phyloP scores from a whole-genome alignment of 1,140 invertebrate species.

The Conopomorpha cramerella region DNA sequence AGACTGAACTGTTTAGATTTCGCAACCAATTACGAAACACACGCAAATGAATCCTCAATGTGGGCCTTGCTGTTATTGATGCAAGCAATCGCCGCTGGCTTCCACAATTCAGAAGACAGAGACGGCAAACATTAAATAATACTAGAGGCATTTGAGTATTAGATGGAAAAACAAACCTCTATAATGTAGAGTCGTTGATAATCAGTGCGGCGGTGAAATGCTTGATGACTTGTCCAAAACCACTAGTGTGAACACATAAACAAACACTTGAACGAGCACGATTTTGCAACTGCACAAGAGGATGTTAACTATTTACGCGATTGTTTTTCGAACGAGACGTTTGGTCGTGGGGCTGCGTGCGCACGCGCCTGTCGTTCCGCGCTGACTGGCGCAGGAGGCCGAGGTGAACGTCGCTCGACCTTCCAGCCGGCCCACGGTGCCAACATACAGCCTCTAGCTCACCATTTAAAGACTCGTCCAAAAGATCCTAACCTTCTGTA shows the following conservation, averaged over 20 bases:
- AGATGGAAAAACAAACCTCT: conserved; percentile 25
- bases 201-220: no score
- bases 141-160: conserved; percentile 7
- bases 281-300: no score
- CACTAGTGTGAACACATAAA: conserved; percentile 37
- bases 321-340: no score
- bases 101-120: conserved; percentile 12
- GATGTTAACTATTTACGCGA: no score
- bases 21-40: conserved; percentile 33
- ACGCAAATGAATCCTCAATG: conserved; percentile 25
- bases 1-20: no score
- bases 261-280: conserved; percentile 36
- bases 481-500: conserved; percentile 14
- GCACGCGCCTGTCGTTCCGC: conserved; percentile 34
- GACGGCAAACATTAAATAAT: no score
- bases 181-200: conserved; percentile 25
- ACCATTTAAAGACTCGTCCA: conserved; percentile 19
- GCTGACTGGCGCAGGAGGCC: conserved; percentile 24
- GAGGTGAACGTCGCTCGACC: conserved; percentile 40
- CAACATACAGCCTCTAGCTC: conserved; percentile 36
- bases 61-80: conserved; percentile 11
- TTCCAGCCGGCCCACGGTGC: conserved; percentile 46
- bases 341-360: conserved; percentile 25
- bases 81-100: conserved; percentile 17
- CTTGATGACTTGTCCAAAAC: no score